Evolutionary conservation across 2,797 vertebrate genomes (phyloP), one percentile per base, ranked within the genome.

Genomic region (Poeciliopsis presidionis): DNA sequence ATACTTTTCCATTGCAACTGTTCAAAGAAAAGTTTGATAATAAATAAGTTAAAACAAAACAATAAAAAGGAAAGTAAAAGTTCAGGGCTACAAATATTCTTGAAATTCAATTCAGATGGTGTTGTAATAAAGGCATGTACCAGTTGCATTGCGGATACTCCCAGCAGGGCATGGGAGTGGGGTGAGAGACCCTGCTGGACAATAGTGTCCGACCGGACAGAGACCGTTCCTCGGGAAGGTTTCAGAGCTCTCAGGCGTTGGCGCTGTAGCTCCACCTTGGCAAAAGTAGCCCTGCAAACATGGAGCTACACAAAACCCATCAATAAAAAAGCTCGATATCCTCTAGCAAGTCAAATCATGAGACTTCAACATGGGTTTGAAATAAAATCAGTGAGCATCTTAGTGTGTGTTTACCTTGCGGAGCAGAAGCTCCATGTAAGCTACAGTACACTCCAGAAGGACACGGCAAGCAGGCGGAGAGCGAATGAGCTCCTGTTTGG

Each of bases 231-330:
- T 87, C 0, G 93, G 93, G 72, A 94, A 95, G 0, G 1, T 14
- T 0, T 91, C 46, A 0, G 90, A 95, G 83, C 86, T 92, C n/a
- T 77, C 86, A 0, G 98, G 97, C 36, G 95, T 87, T 28, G 96
- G 91, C 61, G 92, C 92, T 0, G 82, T 78, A 30, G 97, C 97
- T 22, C 96, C 97, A 73, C 95, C 95, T 46, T 95, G 93, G 30
- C 97, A 99, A 90, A 96, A 97, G 93, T 95, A 97, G 22, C 98
- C 97, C 36, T 96, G 91, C 8, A 94, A 93, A 86, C 97, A 98
- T 7, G 78, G 89, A 46, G 97, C 97, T 98, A 78, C 3, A 76
- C 1, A 61, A 79, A 78, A 76, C 2, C 61, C 47, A 80, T 30
- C 63, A 2, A 72, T 0, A 51, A 0, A 73, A 30, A 4, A 11